Evolutionary conservation across 2,888 invertebrate species (phyloP), one percentile per base, ranked within the genome.

Genomic region (Clistopyga incitator): DNA sequence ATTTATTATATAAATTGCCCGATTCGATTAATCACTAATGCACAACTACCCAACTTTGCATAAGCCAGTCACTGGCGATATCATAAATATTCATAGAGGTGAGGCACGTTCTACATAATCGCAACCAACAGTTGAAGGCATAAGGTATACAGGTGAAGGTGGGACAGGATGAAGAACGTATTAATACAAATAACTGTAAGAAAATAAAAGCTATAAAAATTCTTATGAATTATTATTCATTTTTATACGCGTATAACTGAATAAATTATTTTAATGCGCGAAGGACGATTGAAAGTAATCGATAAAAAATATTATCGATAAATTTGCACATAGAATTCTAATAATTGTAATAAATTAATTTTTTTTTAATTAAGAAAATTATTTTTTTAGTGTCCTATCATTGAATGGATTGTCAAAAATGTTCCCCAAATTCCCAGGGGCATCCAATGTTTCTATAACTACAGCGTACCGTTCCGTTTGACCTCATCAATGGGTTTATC

Each of bases 81-180:
- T 78, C 64, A 78, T 78, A 78, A 78, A 78, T 78, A 78, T 78
- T 78, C 78, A 78, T 78, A 29, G 65, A 42, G n/a, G 1, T 6
- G 59, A 64, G 54, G 20, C 64, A 10, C 13, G 71, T 54, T 54
- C 54, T 71, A 25, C 71, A 71, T 78, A 78, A 78, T 71, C 54
- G 71, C 34, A 61, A 71, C 52, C 50, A 71, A 64, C 78, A 78
- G 71, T 64, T 78, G 25, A 64, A 65, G 50, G 13, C 61, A 50
- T 77, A 59, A n/a, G n/a, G n/a, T 56, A 42, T 71, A 45, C 10
- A 38, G 29, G 34, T 8, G 59, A 59, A 29, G 25, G 25, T 56
- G 23, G 13, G 25, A n/a, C n/a, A 25, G 59, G 15, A 8, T 3
- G 59, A 13, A 47, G 8, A 18, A 61, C 10, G 18, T 29, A 15